A percentile compares a stretch with the other conserved stretches of the same genome.
Evolutionary conservation across 2,888 invertebrate species (phyloP).

Genomic region (Erebia ligea): DNA sequence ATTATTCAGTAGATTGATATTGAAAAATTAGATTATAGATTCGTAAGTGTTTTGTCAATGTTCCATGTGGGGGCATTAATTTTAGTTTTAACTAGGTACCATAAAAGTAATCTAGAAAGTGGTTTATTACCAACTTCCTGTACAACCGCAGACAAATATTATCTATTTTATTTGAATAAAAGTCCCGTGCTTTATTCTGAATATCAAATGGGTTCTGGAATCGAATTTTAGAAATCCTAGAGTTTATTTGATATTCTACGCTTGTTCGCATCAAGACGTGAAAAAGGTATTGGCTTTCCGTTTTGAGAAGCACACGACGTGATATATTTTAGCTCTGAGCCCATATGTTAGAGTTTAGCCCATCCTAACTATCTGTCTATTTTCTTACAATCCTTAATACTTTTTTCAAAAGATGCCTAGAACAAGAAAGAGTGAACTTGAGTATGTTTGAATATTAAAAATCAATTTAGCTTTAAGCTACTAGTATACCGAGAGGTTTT

Average conservation of each 20-base stretch:
- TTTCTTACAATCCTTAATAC: neutral
- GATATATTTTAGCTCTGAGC: constrained; percentile 35
- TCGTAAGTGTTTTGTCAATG: too few relatives aligned
- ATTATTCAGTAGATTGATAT: too few relatives aligned
- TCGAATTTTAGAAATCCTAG: constrained; percentile 44
- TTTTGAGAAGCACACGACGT: constrained; percentile 46
- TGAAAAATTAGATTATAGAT: too few relatives aligned
- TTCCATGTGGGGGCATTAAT: too few relatives aligned
- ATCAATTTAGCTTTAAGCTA: too few relatives aligned
- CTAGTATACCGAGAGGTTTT: too few relatives aligned
- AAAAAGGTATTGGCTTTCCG: constrained; percentile 65
- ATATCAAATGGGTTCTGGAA: constrained; percentile 21
- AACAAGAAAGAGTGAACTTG: neutral
- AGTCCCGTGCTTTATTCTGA: constrained; percentile 6
- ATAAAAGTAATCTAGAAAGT: neutral
- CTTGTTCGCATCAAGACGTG: constrained; percentile 58
- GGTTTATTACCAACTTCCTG: neutral
- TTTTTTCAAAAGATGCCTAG: too few relatives aligned
- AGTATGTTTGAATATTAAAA: too few relatives aligned
- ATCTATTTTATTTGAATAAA: constrained; percentile 10
- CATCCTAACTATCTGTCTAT: neutral
- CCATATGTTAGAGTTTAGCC: constrained; percentile 32
- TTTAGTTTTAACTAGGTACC: too few relatives aligned
- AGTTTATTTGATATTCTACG: constrained; percentile 67
- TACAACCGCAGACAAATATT: neutral